Evolutionary conservation across 2,888 invertebrate genomes (phyloP).

Genomic region (Troilus luridus): DNA sequence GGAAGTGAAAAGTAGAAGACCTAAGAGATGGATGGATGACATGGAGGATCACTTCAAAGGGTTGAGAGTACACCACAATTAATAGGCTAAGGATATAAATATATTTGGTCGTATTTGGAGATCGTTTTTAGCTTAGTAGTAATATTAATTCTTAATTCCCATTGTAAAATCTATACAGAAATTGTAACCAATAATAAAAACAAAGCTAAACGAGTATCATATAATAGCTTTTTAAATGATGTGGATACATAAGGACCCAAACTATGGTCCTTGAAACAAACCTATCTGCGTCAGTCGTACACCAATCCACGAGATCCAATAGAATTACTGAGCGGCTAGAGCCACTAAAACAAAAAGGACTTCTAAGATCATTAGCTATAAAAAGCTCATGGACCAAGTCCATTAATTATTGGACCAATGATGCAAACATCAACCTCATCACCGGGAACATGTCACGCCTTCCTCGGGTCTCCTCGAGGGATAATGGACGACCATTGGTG

Average conservation of each 20-base stretch:
- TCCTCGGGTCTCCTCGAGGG: not conserved
- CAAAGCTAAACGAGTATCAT: not conserved
- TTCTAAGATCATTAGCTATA: not conserved
- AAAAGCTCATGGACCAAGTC: not conserved
- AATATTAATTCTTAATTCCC: too few species aligned
- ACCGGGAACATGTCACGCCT: not conserved
- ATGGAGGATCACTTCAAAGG: too few species aligned
- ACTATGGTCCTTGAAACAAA: not conserved
- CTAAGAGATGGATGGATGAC: too few species aligned
- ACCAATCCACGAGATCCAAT: not conserved
- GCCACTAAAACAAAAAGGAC: not conserved
- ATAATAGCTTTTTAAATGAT: not conserved
- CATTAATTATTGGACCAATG: constrained; percentile 45
- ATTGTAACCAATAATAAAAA: not conserved
- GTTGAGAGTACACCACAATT: too few species aligned
- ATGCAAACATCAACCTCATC: constrained; percentile 35
- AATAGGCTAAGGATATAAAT: too few species aligned
- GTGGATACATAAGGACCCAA: not conserved
- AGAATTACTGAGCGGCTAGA: not conserved
- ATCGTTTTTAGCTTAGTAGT: too few species aligned
- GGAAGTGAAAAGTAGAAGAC: too few species aligned
- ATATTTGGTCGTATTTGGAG: too few species aligned
- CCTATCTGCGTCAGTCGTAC: not conserved
- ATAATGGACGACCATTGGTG: not conserved
- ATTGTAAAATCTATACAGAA: too few species aligned